phyloP scores from a whole-genome alignment of 2,888 invertebrate species.

The Lobophora halterata region DNA sequence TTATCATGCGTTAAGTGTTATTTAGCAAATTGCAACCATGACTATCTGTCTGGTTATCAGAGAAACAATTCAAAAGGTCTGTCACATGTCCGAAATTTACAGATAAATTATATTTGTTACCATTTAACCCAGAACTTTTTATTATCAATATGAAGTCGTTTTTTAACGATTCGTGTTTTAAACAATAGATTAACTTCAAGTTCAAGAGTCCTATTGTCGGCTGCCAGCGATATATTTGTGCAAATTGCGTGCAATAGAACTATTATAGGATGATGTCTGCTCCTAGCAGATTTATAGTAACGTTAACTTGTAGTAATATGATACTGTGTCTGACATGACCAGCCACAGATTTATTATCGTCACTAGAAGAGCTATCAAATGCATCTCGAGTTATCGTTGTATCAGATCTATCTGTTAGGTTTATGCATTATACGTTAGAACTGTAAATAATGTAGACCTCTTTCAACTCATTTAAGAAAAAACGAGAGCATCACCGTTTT shows the following conservation, averaged over 20 bases:
- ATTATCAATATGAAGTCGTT: too few species aligned
- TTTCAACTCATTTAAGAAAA: too few species aligned
- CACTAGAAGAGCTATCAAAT: slow-evolving; percentile 6
- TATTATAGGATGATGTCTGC: slow-evolving; percentile 55
- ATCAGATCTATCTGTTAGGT: slow-evolving; percentile 9
- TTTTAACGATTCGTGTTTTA: too few species aligned
- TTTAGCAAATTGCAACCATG: background rate
- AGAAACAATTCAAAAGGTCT: too few species aligned
- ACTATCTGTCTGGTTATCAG: slow-evolving; percentile 1
- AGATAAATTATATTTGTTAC: too few species aligned
- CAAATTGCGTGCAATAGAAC: slow-evolving; percentile 51
- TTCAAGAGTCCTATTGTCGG: slow-evolving; percentile 9
- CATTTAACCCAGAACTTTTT: too few species aligned
- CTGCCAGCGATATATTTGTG: slow-evolving; percentile 42
- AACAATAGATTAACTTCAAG: slow-evolving; percentile 9
- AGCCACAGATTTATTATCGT: slow-evolving; percentile 12
- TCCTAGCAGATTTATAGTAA: slow-evolving; percentile 60
- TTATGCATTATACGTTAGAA: background rate
- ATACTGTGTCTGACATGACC: slow-evolving; percentile 42
- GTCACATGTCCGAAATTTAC: too few species aligned
- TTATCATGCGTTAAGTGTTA: slow-evolving; percentile 11
- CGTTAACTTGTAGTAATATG: slow-evolving; percentile 65
- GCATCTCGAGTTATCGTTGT: slow-evolving; percentile 10
- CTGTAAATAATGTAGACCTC: too few species aligned
- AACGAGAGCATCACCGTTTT: too few species aligned